These are phyloP conservation scores for Pemphredon lugubris DNA, from an alignment of 2,888 invertebrate species.

Conservation along the genomic window DNA sequence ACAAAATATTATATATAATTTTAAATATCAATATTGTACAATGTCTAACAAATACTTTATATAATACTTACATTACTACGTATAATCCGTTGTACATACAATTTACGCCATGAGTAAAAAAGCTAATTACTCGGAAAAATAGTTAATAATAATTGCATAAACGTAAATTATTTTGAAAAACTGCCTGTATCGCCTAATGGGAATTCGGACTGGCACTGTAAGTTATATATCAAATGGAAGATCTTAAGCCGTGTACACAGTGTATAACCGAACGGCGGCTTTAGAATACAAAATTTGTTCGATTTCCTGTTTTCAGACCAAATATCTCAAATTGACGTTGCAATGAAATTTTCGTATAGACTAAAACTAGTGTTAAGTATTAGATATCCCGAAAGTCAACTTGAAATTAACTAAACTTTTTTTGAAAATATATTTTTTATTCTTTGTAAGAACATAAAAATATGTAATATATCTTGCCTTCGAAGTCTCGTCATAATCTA, in stretches of 20 bases:
- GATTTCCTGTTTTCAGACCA: no score
- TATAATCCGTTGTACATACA: not conserved
- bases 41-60: not conserved
- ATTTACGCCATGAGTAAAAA: not conserved
- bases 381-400: not conserved
- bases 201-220: no score
- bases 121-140: not conserved
- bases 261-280: no score
- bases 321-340: no score
- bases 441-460: not conserved
- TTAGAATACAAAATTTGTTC: no score
- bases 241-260: no score
- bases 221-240: no score
- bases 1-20: not conserved
- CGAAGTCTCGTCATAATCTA: not conserved
- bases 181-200: not conserved
- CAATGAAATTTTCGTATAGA: not conserved
- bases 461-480: not conserved
- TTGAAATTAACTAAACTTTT: no score
- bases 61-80: not conserved
- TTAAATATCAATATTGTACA: not conserved
- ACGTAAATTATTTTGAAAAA: not conserved
- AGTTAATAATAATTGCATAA: not conserved
- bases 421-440: constrained; percentile 9
- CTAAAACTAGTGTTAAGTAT: not conserved